Percentiles rank a stretch among this genome's conserved stretches.
Evolutionary conservation across 2,888 invertebrate genomes (phyloP).

Genomic region (Monochamus alternatus): DNA sequence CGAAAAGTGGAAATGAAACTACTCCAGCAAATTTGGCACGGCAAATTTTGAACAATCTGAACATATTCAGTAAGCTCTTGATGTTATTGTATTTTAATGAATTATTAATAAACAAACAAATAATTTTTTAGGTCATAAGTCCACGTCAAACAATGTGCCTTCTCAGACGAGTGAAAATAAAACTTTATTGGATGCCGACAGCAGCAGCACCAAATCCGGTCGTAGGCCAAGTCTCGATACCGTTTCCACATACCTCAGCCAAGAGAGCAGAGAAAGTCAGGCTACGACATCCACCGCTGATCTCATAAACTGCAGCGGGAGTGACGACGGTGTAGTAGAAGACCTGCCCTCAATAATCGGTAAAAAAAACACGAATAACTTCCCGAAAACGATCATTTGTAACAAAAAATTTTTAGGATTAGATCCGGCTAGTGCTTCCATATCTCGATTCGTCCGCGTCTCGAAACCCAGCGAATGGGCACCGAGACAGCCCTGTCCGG

Average conservation of each 20-base stretch:
- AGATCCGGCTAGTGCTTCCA: constrained; percentile 76
- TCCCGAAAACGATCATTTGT: not conserved
- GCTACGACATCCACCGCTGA: constrained; percentile 68
- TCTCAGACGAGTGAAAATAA: constrained; percentile 62
- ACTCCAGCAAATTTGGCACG: constrained; percentile 80
- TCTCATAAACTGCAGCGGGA: constrained; percentile 66
- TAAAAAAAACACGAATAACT: constrained; percentile 46
- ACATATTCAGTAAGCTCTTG: constrained; percentile 80
- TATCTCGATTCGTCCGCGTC: constrained; percentile 81
- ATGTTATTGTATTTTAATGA: not conserved
- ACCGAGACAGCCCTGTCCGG: constrained; percentile 82
- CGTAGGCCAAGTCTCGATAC: constrained; percentile 90
- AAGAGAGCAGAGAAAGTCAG: constrained; percentile 83
- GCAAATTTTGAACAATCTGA: constrained; percentile 85
- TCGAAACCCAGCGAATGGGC: constrained; percentile 79
- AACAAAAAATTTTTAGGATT: constrained; percentile 67
- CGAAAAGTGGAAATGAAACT: constrained; percentile 69
- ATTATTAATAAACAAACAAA: not conserved
- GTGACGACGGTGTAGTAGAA: constrained; percentile 63
- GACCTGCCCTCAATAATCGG: constrained; percentile 67
- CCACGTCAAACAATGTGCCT: constrained; percentile 56
- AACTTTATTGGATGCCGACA: constrained; percentile 76
- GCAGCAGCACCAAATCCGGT: constrained; percentile 83
- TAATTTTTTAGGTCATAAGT: constrained; percentile 69
- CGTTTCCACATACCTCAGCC: constrained; percentile 91